These are phyloP conservation scores for Psittacula echo DNA, from an alignment of 2,797 vertebrate species.

Conservation along the genomic window DNA sequence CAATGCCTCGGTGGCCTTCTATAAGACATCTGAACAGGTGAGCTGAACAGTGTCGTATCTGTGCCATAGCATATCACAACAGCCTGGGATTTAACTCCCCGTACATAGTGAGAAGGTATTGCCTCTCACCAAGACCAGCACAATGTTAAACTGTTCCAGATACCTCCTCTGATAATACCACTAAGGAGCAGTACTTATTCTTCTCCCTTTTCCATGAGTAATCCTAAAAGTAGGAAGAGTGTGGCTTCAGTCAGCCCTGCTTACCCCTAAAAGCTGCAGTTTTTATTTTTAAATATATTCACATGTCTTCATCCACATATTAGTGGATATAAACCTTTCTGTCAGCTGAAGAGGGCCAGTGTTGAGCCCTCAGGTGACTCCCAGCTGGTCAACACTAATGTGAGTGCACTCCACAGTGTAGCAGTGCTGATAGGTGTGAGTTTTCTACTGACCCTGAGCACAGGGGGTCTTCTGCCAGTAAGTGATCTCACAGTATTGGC, in stretches of 20 bases:
- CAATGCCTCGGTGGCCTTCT: constrained; percentile 97
- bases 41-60: background rate
- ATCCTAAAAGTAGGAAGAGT: background rate
- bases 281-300: background rate
- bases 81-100: background rate
- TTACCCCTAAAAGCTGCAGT: background rate
- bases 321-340: background rate
- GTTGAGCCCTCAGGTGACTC: background rate
- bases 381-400: background rate
- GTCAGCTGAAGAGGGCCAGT: background rate
- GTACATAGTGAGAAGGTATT: background rate
- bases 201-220: background rate
- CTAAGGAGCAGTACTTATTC: background rate
- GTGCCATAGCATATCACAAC: background rate
- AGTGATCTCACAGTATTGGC: background rate
- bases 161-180: background rate
- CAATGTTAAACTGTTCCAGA: background rate
- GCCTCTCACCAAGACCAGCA: background rate
- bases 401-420: background rate
- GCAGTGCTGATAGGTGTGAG: background rate
- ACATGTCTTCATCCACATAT: background rate
- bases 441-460: background rate
- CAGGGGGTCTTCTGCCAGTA: background rate
- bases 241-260: background rate
- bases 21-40: constrained; percentile 98